Evolutionary conservation across 1,140 invertebrate genomes (phyloP), one percentile per base, ranked within the genome.

Genomic region (Drosophila asahinai): DNA sequence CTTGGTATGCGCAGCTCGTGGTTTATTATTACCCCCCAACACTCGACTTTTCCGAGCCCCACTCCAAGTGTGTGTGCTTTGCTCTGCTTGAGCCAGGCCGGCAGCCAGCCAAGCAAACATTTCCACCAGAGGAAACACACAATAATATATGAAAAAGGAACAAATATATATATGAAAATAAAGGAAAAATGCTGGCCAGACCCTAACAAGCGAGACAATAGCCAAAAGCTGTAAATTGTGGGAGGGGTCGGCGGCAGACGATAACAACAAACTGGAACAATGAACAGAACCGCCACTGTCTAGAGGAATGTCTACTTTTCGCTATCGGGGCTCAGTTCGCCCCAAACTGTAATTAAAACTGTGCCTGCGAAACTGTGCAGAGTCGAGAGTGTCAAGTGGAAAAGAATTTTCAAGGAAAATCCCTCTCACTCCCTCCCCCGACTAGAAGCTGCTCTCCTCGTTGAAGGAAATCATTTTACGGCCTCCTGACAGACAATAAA

Each of bases 401-500:
- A 87, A 86, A 83, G 55, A 62, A 81, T 78, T 81, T 49, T 72
- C 59, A 80, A 54, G 62, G 62, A 55, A 55, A 55, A 0, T 22
- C 2, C 5, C n/a, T 6, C 14, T 14, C 15, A 5, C n/a, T 6
- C 14, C 19, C 15, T 1, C 33, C 17, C 14, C 11, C 8, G 33
- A 30, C 19, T 54, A 55, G 52, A 38, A 22, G 7, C 17, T 55
- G 52, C 11, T 15, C 4, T 15, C 15, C 33, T 22, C 8, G 54
- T 40, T 40, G 14, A 40, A 67, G 86, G 86, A 89, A 89, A 89
- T 89, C 86, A 89, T 89, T 89, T 89, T 89, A 89, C 79, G 86
- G 70, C 74, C 64, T 45, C 81, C 68, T 90, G 86, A 90, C 86
- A 89, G 86, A 90, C 86, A 89, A 89, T 90, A 84, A 89, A 78